Evolutionary conservation across 2,113 vertebrate species (phyloP).

Genomic region (Meleagris gallopavo): DNA sequence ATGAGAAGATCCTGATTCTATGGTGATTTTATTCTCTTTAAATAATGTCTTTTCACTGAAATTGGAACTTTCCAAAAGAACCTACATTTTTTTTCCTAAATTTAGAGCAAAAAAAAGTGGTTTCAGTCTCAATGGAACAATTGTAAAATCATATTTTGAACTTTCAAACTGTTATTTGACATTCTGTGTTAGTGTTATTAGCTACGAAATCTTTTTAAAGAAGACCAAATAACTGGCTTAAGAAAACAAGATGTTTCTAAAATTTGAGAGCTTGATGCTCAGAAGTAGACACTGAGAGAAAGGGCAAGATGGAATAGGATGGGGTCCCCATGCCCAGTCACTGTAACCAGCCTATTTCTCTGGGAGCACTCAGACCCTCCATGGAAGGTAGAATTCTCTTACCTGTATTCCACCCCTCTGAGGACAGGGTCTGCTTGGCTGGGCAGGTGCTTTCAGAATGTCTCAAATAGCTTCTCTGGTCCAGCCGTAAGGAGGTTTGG

Average conservation of each 20-base stretch:
- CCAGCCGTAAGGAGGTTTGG: background rate
- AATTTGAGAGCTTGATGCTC: background rate
- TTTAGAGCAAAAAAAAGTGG: background rate
- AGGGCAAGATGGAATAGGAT: background rate
- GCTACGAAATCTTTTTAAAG: background rate
- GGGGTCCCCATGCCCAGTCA: fast-evolving
- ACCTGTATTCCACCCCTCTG: background rate
- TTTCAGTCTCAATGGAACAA: background rate
- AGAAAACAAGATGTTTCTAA: background rate
- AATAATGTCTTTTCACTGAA: background rate
- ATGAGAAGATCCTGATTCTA: background rate
- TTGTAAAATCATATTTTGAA: background rate
- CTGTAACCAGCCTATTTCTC: background rate
- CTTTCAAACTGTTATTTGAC: background rate
- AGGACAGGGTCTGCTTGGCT: background rate
- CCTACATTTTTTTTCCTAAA: background rate
- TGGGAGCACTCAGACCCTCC: background rate
- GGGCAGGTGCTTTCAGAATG: background rate
- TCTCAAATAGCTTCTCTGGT: background rate
- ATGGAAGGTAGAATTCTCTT: background rate
- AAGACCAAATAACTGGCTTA: background rate
- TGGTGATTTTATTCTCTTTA: background rate
- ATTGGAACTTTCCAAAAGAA: background rate
- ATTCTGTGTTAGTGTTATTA: background rate
- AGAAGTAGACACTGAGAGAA: background rate